Base-by-base conservation (phyloP, 2,888 invertebrate species). In the Pilophorus perplexus region DNA sequence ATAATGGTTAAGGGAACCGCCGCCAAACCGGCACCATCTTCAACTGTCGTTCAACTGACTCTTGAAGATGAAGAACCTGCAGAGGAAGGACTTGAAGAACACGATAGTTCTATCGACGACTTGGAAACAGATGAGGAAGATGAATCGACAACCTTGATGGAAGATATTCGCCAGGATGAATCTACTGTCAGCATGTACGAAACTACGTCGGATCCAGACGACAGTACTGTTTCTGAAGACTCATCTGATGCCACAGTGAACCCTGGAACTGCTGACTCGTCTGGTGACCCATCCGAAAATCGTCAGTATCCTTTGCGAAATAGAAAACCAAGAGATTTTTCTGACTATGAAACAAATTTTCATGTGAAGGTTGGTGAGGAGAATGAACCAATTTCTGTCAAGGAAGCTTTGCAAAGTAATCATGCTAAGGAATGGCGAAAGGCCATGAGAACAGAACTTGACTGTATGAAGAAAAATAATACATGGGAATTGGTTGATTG, bases 371-470 rank as follows among this genome's bases (percentile, higher is more conserved):
- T 42, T n/a, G 44, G 44, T 42, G 44, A 42, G 44, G 44, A 42
- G 14, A 42, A 42, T 42, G 44, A 42, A 42, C 44, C 44, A 42
- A 42, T 42, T 42, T 42, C 44, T 42, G 44, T 42, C 16, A 14
- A 42, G 16, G 44, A 42, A n/a, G 44, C 18, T 48, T 8, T 48
- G 3, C 20, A 6, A 16, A 18, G 20, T n/a, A 48, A 6, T 6
- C 8, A 48, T 8, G 48, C 8, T 16, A 8, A 18, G 5, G 48
- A 18, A 16, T 48, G 48, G 48, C 20, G 20, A 16, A 48, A 48
- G n/a, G n/a, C n/a, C n/a, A n/a, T n/a, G n/a, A n/a, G n/a, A n/a
- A n/a, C n/a, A n/a, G n/a, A n/a, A n/a, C n/a, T n/a, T n/a, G n/a
- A n/a, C n/a, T n/a, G n/a, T n/a, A n/a, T n/a, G n/a, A n/a, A n/a